Percentiles rank a stretch among this genome's conserved stretches.
phyloP scores from a whole-genome alignment of 2,113 vertebrate genomes.

The Lophotis ruficrista region DNA sequence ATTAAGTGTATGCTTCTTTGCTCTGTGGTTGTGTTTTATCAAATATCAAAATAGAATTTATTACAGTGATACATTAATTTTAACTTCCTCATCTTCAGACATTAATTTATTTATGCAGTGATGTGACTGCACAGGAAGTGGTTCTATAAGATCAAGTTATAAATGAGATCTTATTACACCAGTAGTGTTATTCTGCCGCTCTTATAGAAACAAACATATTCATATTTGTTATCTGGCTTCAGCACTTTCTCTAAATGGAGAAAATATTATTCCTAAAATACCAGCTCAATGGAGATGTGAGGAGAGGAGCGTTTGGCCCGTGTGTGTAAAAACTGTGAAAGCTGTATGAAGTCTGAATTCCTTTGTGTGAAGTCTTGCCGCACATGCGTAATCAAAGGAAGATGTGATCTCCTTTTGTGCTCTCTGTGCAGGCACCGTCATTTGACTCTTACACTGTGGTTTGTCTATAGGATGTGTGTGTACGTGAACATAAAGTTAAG shows the following conservation, averaged over 20 bases:
- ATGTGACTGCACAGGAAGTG: not conserved
- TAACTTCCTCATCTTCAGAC: not conserved
- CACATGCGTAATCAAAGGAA: not conserved
- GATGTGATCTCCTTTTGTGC: not conserved
- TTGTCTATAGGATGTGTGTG: not conserved
- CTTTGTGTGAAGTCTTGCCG: too few relatives aligned
- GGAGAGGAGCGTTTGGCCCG: not conserved
- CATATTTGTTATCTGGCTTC: not conserved
- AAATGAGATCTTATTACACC: not conserved
- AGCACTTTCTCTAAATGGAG: not conserved
- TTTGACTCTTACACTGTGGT: not conserved
- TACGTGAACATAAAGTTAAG: not conserved
- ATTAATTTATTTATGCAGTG: not conserved
- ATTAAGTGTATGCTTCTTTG: not conserved
- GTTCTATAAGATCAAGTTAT: not conserved
- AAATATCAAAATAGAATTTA: not conserved
- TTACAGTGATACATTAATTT: not conserved
- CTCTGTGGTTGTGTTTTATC: not conserved
- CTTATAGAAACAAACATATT: not conserved
- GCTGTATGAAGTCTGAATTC: not conserved
- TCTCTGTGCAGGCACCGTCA: not conserved
- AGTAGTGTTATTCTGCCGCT: not conserved
- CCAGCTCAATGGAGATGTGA: not conserved
- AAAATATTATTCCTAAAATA: not conserved
- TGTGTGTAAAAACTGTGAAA: not conserved